Evolutionary conservation across 2,888 invertebrate genomes (phyloP).

Genomic region (Cerastis leucographa): DNA sequence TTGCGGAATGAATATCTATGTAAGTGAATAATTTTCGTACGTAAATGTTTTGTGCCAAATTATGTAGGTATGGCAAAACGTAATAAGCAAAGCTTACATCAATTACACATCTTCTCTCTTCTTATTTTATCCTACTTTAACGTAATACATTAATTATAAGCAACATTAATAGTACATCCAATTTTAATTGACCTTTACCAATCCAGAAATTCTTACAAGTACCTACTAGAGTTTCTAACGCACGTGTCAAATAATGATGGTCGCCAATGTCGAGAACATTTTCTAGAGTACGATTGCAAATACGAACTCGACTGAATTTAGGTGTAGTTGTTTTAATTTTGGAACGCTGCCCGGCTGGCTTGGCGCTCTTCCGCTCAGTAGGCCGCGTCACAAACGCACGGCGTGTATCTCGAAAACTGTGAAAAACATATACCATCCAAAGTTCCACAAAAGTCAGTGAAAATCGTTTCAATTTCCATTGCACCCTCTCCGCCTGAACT

Average conservation of each 20-base stretch:
- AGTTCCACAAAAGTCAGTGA: conserved; percentile 56
- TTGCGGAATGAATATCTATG: not conserved
- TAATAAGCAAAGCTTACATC: conserved; percentile 23
- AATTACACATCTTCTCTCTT: conserved; percentile 1
- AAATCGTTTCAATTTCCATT: conserved; percentile 50
- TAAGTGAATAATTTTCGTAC: not conserved
- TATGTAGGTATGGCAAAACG: conserved; percentile 24
- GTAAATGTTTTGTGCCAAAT: not conserved
- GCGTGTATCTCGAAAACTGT: conserved; percentile 78
- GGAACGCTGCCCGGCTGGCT: conserved; percentile 86
- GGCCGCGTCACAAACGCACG: conserved; percentile 77
- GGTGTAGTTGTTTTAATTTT: conserved; percentile 87
- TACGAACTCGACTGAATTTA: conserved; percentile 79
- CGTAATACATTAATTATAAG: conserved; percentile 31
- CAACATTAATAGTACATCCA: conserved; percentile 31
- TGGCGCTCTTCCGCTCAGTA: conserved; percentile 81
- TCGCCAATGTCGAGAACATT: conserved; percentile 69
- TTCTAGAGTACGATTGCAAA: conserved; percentile 74
- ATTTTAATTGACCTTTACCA: conserved; percentile 49
- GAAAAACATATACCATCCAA: conserved; percentile 61
- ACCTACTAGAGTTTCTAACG: conserved; percentile 21
- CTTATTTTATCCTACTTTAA: conserved; percentile 51
- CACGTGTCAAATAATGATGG: conserved; percentile 71
- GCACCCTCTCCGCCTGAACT: conserved; percentile 23
- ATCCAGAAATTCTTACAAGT: conserved; percentile 25